Conservation (phyloP, 2,888 invertebrate species). For the Micropterix aruncella region DNA sequence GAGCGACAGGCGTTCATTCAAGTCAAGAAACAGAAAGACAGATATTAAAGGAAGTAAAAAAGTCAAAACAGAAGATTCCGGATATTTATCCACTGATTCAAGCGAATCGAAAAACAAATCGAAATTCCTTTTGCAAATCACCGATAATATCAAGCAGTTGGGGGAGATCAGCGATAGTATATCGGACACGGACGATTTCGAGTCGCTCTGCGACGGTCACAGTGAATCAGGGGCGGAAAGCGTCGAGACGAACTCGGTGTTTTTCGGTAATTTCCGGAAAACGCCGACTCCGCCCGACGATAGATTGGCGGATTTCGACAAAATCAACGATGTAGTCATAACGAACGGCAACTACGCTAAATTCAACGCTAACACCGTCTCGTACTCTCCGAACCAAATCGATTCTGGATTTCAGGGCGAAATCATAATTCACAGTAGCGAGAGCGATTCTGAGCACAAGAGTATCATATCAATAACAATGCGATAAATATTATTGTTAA, state of each 20-base stretch:
- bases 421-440: slow-evolving; percentile 32
- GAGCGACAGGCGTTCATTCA: slow-evolving; percentile 24
- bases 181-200: slow-evolving; percentile 58
- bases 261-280: slow-evolving; percentile 56
- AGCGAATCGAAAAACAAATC: slow-evolving; percentile 42
- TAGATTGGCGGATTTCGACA: neutral
- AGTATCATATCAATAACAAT: slow-evolving; percentile 30
- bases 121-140: slow-evolving; percentile 30
- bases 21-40: slow-evolving; percentile 28
- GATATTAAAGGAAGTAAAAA: slow-evolving; percentile 29
- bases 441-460: slow-evolving; percentile 34
- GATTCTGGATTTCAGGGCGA: slow-evolving; percentile 35
- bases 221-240: slow-evolving; percentile 82
- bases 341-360: neutral
- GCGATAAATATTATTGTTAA: no score
- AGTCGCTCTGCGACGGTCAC: slow-evolving; percentile 62
- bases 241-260: slow-evolving; percentile 75
- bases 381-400: slow-evolving; percentile 25
- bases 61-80: slow-evolving; percentile 54
- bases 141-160: slow-evolving; percentile 11
- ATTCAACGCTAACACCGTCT: neutral
- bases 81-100: slow-evolving; percentile 76
- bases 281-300: neutral
- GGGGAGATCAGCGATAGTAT: slow-evolving; percentile 5
- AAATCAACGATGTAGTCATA: neutral